A percentile compares a stretch with the other conserved stretches of the same genome.
Evolutionary conservation across 2,113 vertebrate species (phyloP).

Genomic region (Fregetta grallaria): DNA sequence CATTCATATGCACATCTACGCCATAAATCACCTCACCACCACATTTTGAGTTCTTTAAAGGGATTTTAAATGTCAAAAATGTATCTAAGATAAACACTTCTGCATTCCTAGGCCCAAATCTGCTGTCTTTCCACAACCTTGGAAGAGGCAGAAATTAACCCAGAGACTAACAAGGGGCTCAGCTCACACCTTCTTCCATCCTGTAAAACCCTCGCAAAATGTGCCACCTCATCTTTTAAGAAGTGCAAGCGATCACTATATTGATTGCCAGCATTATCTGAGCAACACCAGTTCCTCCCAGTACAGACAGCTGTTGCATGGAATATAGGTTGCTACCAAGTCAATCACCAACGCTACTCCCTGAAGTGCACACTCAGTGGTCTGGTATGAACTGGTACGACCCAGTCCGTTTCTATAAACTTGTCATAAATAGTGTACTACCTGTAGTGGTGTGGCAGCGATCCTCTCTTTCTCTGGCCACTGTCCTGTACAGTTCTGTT

Average conservation of each 20-base stretch:
- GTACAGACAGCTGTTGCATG: background rate
- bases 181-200: background rate
- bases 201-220: background rate
- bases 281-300: background rate
- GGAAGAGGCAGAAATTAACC: background rate
- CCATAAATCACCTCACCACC: background rate
- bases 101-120: background rate
- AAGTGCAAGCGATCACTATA: background rate
- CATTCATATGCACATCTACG: background rate
- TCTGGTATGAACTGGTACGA: background rate
- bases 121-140: background rate
- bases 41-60: background rate
- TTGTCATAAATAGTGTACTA: background rate
- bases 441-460: accelerated
- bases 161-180: background rate
- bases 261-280: background rate
- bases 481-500: background rate
- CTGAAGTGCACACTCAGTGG: background rate
- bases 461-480: background rate
- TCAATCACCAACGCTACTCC: background rate
- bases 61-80: background rate
- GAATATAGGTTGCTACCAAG: too few relatives aligned
- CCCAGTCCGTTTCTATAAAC: background rate
- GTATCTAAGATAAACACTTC: background rate
- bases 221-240: background rate